These are phyloP conservation scores for Caenorhabditis virilis DNA, from an alignment of 2,888 invertebrate genomes.

Conservation along the genomic window DNA sequence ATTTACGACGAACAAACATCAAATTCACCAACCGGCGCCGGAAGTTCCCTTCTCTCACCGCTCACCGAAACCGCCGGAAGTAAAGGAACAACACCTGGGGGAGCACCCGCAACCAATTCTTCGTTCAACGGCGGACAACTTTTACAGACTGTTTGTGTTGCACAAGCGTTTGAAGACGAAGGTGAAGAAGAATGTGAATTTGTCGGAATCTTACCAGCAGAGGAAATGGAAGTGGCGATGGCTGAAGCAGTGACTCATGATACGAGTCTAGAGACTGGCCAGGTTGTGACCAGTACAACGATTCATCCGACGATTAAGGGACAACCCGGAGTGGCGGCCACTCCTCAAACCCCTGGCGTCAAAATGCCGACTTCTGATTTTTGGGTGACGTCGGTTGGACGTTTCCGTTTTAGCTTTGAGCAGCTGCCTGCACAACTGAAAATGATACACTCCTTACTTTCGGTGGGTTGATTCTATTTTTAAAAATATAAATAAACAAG, in stretches of 20 bases:
- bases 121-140: not conserved
- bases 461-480: constrained; percentile 74
- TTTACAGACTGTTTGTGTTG: constrained; percentile 17
- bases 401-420: constrained; percentile 87
- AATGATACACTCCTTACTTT: constrained; percentile 86
- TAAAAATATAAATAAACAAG: not conserved
- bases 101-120: not conserved
- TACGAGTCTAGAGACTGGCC: constrained; percentile 77
- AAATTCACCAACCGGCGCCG: constrained; percentile 18
- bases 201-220: constrained; percentile 83
- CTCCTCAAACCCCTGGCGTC: constrained; percentile 27
- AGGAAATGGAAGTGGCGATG: constrained; percentile 78
- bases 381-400: constrained; percentile 90
- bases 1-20: constrained; percentile 35
- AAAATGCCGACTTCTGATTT: constrained; percentile 71
- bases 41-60: constrained; percentile 39
- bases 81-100: constrained; percentile 6
- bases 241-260: constrained; percentile 87
- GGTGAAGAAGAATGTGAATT: constrained; percentile 80
- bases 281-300: constrained; percentile 80
- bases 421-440: constrained; percentile 89
- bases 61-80: constrained; percentile 30
- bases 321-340: constrained; percentile 16
- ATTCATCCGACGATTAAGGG: constrained; percentile 72
- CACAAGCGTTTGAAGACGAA: constrained; percentile 41